Evolutionary conservation across 2,113 vertebrate species (phyloP), one percentile per base, ranked within the genome.

Genomic region (Herpetotheres cachinnans): DNA sequence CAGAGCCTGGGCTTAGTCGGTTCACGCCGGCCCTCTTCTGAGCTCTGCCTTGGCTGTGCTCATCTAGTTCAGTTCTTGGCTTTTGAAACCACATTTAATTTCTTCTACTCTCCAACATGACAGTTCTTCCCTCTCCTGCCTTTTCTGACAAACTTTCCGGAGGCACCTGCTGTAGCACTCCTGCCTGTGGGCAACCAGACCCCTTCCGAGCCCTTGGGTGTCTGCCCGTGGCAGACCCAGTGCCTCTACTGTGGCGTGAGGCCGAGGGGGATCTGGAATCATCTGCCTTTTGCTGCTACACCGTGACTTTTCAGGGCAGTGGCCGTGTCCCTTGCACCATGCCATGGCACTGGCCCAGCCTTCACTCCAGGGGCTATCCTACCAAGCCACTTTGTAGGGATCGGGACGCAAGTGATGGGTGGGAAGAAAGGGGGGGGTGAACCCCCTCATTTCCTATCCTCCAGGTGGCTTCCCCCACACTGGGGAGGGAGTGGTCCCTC

Each of bases 1-100:
- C 11, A 25, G 20, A 59, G 52, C 21, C 36, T 76, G 36, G 52
- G 12, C 25, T 86, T 38, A 42, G 30, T 1, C 0, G 0, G 29
- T 24, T 83, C n/a, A 18, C 4, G 4, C 21, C 46, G 83, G 55
- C 32, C 27, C 24, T 62, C 17, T 61, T 86, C 72, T 26, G 50
- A 83, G 42, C 63, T 89, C 71, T 83, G 61, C 40, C 36, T 79
- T 27, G 19, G 16, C n/a, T 72, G 21, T 7, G 29, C 46, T 73
- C 30, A 50, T 29, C 42, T 62, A 54, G 9, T 42, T 84, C 67
- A 55, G 59, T n/a, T 86, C 67, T 29, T 30, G 20, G n/a, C 58
- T 66, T 77, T 36, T 19, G 44, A 76, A 79, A 72, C 4, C 62
- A 56, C 1, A 0, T 77, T 81, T 78, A 3, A 4, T 49, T 55